These are phyloP conservation scores for Dicycla oo DNA, from an alignment of 2,888 invertebrate species.

Conservation along the genomic window DNA sequence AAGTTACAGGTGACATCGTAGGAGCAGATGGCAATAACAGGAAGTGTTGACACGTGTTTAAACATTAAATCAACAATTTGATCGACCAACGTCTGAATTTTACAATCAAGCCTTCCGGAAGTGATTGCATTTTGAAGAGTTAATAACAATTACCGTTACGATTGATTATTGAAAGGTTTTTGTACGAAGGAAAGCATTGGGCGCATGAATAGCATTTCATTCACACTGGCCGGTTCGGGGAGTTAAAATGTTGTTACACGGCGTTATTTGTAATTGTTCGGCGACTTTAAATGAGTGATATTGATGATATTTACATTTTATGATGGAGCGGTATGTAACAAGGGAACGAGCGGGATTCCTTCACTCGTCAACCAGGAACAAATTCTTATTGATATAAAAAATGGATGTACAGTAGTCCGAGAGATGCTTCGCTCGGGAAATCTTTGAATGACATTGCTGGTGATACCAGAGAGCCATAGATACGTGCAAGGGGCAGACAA, in stretches of 20 bases:
- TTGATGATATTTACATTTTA: conserved; percentile 85
- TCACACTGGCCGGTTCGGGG: conserved; percentile 69
- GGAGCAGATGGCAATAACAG: conserved; percentile 71
- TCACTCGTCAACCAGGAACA: conserved; percentile 86
- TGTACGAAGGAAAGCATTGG: conserved; percentile 63
- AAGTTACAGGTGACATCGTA: conserved; percentile 64
- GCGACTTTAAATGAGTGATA: conserved; percentile 80
- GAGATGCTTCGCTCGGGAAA: conserved; percentile 79
- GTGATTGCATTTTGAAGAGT: conserved; percentile 58
- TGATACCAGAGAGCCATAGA: conserved; percentile 69
- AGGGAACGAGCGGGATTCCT: conserved; percentile 79
- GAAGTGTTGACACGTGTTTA: conserved; percentile 71
- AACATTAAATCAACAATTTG: conserved; percentile 64
- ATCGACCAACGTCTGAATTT: conserved; percentile 47
- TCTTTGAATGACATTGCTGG: conserved; percentile 84
- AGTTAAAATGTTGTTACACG: conserved; percentile 70
- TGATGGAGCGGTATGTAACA: conserved; percentile 83
- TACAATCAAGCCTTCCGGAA: conserved; percentile 38
- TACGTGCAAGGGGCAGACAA: conserved; percentile 63
- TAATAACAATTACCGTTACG: conserved; percentile 72
- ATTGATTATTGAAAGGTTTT: conserved; percentile 67
- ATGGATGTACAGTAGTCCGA: conserved; percentile 74
- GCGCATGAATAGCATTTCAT: conserved; percentile 74
- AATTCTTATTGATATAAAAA: conserved; percentile 83
- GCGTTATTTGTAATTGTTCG: conserved; percentile 76